These are phyloP conservation scores for Stigmatopora nigra DNA, from an alignment of 2,113 vertebrate genomes.

Conservation along the genomic window DNA sequence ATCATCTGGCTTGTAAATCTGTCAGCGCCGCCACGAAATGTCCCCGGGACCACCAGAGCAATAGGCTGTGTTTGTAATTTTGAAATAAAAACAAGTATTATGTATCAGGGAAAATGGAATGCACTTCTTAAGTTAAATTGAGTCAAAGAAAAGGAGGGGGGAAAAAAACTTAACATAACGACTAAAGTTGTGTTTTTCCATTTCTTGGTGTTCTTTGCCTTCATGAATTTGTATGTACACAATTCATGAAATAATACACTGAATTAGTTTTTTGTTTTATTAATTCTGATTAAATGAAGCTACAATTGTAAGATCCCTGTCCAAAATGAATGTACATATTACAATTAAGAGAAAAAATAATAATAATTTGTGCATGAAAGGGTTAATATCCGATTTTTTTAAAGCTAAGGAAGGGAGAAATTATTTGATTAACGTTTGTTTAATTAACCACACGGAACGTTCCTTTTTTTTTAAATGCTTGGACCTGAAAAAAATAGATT, in stretches of 20 bases:
- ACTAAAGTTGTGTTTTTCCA: too few species aligned
- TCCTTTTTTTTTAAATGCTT: neutral
- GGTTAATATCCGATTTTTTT: neutral
- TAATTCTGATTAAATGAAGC: too few species aligned
- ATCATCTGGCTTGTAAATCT: constrained; percentile 56
- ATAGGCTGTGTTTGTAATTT: constrained; percentile 42
- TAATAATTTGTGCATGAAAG: too few species aligned
- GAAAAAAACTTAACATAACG: too few species aligned
- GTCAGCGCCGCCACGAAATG: constrained; percentile 50
- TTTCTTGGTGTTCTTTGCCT: too few species aligned
- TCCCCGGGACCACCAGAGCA: constrained; percentile 48
- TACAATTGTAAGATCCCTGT: too few species aligned
- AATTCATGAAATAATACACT: too few species aligned
- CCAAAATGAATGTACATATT: too few species aligned
- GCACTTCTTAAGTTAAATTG: constrained; percentile 4
- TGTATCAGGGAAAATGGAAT: constrained; percentile 9
- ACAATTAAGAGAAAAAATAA: too few species aligned
- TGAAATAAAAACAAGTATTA: constrained; percentile 35
- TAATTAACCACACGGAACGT: neutral
- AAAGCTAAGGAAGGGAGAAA: neutral
- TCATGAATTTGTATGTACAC: too few species aligned
- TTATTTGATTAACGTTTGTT: neutral
- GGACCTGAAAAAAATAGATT: neutral
- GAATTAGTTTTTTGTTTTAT: too few species aligned
- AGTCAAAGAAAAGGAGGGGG: neutral